These are phyloP conservation scores for Aeoliscus strigatus DNA, from an alignment of 2,797 vertebrate genomes.

Conservation along the genomic window DNA sequence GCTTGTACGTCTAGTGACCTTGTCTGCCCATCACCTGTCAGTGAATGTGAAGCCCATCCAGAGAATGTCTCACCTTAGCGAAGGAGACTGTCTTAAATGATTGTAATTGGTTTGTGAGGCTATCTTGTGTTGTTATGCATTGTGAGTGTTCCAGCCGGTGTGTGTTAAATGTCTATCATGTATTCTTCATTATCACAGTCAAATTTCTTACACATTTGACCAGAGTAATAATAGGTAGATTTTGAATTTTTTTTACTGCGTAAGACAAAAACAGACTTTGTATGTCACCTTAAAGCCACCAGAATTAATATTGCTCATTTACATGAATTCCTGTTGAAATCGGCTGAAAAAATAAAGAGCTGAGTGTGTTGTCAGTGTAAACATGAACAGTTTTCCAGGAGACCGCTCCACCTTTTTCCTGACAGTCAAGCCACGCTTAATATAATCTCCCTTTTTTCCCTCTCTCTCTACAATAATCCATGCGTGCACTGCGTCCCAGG, in stretches of 20 bases:
- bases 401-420: constrained; percentile 23
- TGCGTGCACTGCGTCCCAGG: constrained; percentile 64
- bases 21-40: constrained; percentile 94
- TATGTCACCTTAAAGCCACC: constrained; percentile 2
- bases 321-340: constrained; percentile 14
- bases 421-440: constrained; percentile 34
- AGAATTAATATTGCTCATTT: constrained; percentile 2
- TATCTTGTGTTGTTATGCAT: constrained; percentile 19
- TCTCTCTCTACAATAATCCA: constrained; percentile 56
- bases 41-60: constrained; percentile 69
- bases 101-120: constrained; percentile 58
- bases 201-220: constrained; percentile 7
- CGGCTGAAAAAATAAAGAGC: constrained; percentile 15
- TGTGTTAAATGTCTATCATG: constrained; percentile 5
- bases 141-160: constrained; percentile 23
- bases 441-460: constrained; percentile 20
- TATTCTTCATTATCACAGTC: background rate
- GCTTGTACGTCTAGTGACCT: constrained; percentile 97
- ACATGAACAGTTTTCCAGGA: constrained; percentile 23
- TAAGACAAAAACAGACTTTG: too few species aligned
- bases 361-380: constrained; percentile 16
- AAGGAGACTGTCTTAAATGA: constrained; percentile 62
- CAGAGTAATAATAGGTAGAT: too few species aligned
- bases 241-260: too few species aligned
- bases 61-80: constrained; percentile 63